These are phyloP conservation scores for Dendrophyllia cribrosa DNA, from an alignment of 64 coral and sea anemone species.

Conservation along the genomic window DNA sequence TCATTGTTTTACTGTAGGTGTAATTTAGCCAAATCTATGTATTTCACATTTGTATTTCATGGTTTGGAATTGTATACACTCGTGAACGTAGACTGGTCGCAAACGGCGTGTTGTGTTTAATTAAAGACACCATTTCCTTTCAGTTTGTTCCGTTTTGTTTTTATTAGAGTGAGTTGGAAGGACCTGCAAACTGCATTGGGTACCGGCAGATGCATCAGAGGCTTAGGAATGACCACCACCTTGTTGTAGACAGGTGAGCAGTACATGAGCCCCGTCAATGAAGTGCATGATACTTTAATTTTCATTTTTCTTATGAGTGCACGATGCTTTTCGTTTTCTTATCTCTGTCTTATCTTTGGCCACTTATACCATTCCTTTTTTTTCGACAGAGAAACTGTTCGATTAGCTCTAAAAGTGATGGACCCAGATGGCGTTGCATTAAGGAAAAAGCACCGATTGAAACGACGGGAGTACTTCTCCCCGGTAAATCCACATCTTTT, in stretches of 20 bases:
- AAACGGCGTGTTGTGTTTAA: background rate
- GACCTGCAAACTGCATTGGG: constrained; percentile 59
- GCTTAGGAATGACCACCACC: constrained; percentile 62
- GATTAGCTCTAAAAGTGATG: constrained; percentile 12
- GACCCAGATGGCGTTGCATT: constrained; percentile 6
- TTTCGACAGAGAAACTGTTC: constrained; percentile 44
- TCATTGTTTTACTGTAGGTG: no score
- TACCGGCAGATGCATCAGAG: constrained; percentile 74
- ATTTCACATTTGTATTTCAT: no score
- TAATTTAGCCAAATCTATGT: no score
- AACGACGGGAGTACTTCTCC: constrained; percentile 26
- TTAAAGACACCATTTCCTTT: background rate
- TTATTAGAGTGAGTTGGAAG: constrained; percentile 33
- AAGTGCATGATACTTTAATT: no score
- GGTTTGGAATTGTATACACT: no score
- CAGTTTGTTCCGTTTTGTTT: background rate
- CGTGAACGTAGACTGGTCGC: background rate
- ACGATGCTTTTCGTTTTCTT: no score
- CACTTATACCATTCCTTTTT: no score
- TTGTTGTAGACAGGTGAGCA: constrained; percentile 50
- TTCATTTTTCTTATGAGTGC: no score
- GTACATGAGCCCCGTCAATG: no score
- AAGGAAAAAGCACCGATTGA: constrained; percentile 29
- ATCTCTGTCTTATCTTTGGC: no score
- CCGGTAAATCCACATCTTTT: constrained; percentile 1